Evolutionary conservation across 2,797 vertebrate species (phyloP).

Genomic region (Neomorphus geoffroyi): DNA sequence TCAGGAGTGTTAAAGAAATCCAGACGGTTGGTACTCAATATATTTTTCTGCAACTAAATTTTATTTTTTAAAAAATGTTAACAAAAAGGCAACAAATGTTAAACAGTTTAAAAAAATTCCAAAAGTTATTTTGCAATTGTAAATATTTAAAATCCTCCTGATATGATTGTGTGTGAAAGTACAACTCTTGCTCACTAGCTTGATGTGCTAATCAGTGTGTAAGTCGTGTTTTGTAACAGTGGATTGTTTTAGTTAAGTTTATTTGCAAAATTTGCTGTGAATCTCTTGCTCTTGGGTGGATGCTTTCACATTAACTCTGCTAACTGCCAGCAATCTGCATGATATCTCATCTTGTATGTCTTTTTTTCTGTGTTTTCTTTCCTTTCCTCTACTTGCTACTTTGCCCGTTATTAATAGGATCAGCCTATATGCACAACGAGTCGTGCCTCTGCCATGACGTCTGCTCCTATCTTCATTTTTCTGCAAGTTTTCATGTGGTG

Average conservation of each 20-base stretch:
- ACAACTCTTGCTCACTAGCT: slow-evolving; percentile 70
- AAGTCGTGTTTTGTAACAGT: slow-evolving; percentile 62
- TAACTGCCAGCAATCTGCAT: slow-evolving; percentile 80
- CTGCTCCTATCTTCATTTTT: slow-evolving; percentile 84
- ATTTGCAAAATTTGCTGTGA: slow-evolving; percentile 72
- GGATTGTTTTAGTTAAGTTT: slow-evolving; percentile 66
- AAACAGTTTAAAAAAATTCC: neutral
- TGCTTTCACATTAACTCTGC: slow-evolving; percentile 79
- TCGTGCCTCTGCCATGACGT: slow-evolving; percentile 83
- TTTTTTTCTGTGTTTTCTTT: slow-evolving; percentile 81
- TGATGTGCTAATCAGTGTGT: slow-evolving; percentile 68
- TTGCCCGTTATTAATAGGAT: slow-evolving; percentile 88
- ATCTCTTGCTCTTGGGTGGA: slow-evolving; percentile 71
- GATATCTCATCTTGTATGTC: slow-evolving; percentile 82
- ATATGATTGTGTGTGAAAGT: slow-evolving; percentile 77
- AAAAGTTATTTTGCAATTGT: neutral
- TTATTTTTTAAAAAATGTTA: neutral
- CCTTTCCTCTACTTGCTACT: slow-evolving; percentile 83
- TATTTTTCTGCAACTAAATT: neutral
- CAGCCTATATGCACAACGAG: slow-evolving; percentile 90
- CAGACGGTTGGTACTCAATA: neutral
- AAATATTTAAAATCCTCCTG: neutral
- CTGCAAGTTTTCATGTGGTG: slow-evolving; percentile 92
- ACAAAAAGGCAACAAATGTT: neutral
- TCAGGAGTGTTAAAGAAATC: neutral